Base-by-base conservation (phyloP, 2,888 invertebrate species). In the Eurois occulta region DNA sequence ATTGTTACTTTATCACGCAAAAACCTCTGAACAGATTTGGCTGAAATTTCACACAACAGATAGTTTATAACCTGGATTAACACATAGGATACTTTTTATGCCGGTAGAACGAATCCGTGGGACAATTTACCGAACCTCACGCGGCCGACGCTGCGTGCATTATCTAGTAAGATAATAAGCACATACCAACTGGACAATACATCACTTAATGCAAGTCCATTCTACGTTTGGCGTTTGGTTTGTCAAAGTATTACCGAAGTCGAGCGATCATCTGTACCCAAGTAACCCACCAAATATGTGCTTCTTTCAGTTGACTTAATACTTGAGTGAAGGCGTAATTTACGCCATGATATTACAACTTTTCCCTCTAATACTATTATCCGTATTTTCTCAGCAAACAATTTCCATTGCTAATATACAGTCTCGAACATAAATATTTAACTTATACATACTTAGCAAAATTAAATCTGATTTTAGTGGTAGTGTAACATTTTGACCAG, bases 321-420 rank as follows among this genome's bases (percentile, higher is more conserved):
- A 79, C 55, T n/a, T 41, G n/a, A 52, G 21, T 28, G 46, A 64
- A 35, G 35, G 24, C 13, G n/a, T 69, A 80, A 79, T 66, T 66
- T 43, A 80, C 65, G 35, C 60, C 65, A 80, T 75, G 58, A 60
- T 38, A 32, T 67, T 24, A 18, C 48, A 80, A 62, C 35, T 76
- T 65, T 62, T 43, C 18, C 41, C 43, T 52, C 3, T 43, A 8
- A 43, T 35, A 64, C 43, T n/a, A 64, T 52, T 35, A 52, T 28
- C 8, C 48, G 32, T 28, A 24, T 35, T 64, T 75, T 64, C 43
- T 43, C 62, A 32, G n/a, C n/a, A 32, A 52, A n/a, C 43, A 74
- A 43, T 21, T 52, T 75, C 24, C 24, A 41, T 38, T 6, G 3
- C 2, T 74, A 11, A 52, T 41, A 11, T 32, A 52, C 16, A 48